phyloP scores from a whole-genome alignment of 1,140 invertebrate species.

The Hyles vespertilio region DNA sequence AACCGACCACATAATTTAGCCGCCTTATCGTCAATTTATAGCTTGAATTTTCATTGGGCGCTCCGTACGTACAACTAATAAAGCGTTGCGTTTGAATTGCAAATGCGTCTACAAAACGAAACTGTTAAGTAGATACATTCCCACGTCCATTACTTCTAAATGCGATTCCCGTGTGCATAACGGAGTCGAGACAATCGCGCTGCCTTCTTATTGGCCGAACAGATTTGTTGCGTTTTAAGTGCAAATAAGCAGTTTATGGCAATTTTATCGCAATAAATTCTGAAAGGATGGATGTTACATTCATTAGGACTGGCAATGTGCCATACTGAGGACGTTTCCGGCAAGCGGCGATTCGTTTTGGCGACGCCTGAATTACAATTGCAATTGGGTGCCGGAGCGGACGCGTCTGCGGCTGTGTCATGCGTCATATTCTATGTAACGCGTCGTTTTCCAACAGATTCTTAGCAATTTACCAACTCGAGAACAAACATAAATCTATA shows the following conservation, averaged over 20 bases:
- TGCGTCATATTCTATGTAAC: conserved; percentile 4
- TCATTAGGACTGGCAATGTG: conserved; percentile 55
- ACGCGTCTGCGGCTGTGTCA: conserved; percentile 27
- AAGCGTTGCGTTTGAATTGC: conserved; percentile 41
- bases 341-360: conserved; percentile 53
- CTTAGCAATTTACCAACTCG: too few relatives aligned
- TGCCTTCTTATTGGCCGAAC: not conserved
- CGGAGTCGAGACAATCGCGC: not conserved
- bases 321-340: conserved; percentile 58
- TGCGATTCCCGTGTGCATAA: conserved; percentile 13
- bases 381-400: conserved; percentile 40
- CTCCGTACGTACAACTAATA: conserved; percentile 31
- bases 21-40: conserved; percentile 34
- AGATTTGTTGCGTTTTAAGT: conserved; percentile 1
- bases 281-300: conserved; percentile 42
- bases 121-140: conserved; percentile 32
- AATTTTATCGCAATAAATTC: conserved; percentile 37
- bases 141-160: conserved; percentile 38
- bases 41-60: conserved; percentile 36
- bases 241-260: conserved; percentile 8
- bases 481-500: not conserved
- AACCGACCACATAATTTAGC: conserved; percentile 28
- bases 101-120: conserved; percentile 35
- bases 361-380: conserved; percentile 52
- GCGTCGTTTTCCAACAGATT: not conserved